Evolutionary conservation across 2,797 vertebrate genomes (phyloP).

Genomic region (Lerista edwardsae): DNA sequence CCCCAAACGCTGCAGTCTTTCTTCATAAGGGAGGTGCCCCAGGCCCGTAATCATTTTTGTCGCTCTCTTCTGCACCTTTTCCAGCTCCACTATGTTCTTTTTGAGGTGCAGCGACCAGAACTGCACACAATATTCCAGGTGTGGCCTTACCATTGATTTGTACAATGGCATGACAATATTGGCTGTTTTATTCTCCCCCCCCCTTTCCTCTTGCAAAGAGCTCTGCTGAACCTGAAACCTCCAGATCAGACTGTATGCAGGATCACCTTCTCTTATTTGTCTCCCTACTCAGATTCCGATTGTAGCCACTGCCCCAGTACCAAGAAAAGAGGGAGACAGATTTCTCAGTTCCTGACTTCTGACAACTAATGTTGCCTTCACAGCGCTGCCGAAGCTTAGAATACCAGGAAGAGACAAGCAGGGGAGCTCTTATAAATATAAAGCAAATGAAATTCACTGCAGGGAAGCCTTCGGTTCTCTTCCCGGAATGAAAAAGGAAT

Average conservation of each 20-base stretch:
- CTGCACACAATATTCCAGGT: too few species aligned
- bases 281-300: not conserved
- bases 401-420: constrained; percentile 46
- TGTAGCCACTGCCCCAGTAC: not conserved
- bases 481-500: constrained; percentile 6
- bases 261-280: not conserved
- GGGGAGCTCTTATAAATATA: constrained; percentile 51
- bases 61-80: too few species aligned
- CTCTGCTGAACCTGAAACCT: not conserved
- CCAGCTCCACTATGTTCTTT: too few species aligned
- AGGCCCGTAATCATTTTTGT: too few species aligned
- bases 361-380: not conserved
- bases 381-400: constrained; percentile 2
- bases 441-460: not conserved
- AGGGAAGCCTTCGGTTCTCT: not conserved
- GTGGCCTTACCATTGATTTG: too few species aligned
- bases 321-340: not conserved
- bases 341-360: constrained; percentile 5
- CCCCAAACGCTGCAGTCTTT: too few species aligned
- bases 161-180: too few species aligned
- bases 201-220: not conserved
- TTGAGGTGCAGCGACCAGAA: too few species aligned
- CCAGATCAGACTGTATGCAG: not conserved
- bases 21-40: too few species aligned
- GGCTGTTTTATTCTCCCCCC: too few species aligned